phyloP scores from a whole-genome alignment of 1,140 invertebrate genomes.

The Amphibalanus amphitrite region DNA sequence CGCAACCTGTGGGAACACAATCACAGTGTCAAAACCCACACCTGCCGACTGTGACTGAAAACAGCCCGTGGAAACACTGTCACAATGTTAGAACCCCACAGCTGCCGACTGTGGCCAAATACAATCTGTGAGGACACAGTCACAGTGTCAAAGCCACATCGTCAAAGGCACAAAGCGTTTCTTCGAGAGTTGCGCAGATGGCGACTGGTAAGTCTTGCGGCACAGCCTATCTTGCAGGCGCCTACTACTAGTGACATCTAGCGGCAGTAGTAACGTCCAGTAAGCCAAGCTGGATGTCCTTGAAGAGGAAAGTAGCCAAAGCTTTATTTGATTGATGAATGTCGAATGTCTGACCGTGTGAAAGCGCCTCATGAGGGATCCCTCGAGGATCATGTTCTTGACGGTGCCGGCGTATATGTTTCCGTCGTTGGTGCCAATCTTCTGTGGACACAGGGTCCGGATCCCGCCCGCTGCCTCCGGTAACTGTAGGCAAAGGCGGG shows the following conservation, averaged over 20 bases:
- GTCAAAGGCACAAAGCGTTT: constrained; percentile 10
- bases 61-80: constrained; percentile 44
- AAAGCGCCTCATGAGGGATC: constrained; percentile 72
- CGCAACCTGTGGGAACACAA: constrained; percentile 44
- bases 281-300: no score
- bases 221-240: not conserved
- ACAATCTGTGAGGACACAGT: constrained; percentile 44
- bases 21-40: constrained; percentile 57
- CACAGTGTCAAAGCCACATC: no score
- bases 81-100: constrained; percentile 45
- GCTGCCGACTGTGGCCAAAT: constrained; percentile 73
- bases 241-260: no score
- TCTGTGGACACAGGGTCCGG: constrained; percentile 66
- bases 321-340: no score
- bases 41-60: constrained; percentile 73
- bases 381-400: constrained; percentile 78
- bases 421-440: constrained; percentile 64
- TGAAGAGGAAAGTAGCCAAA: no score
- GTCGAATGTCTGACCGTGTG: constrained; percentile 51
- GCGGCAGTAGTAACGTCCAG: no score
- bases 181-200: constrained; percentile 5
- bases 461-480: constrained; percentile 67
- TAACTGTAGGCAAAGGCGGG: constrained; percentile 33
- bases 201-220: no score
- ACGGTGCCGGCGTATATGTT: constrained; percentile 86